phyloP scores from a whole-genome alignment of 2,888 invertebrate species.

The Eupeodes luniger region DNA sequence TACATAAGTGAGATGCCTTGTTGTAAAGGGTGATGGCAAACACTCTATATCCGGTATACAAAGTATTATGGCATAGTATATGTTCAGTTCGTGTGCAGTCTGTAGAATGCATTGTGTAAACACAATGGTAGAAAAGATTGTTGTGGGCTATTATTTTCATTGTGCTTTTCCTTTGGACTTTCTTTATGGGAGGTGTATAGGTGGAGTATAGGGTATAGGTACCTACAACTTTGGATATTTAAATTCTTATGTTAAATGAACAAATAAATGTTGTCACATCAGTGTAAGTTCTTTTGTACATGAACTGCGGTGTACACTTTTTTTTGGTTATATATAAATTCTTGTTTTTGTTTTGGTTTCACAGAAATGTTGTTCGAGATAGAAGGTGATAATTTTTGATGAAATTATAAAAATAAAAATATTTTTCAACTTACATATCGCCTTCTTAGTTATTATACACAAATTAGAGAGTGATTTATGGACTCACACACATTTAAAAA shows the following conservation, averaged over 20 bases:
- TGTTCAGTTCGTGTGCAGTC: no score
- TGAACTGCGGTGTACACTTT: neutral
- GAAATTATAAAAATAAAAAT: neutral
- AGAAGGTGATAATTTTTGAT: neutral
- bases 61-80: no score
- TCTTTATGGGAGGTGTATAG: neutral
- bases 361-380: neutral
- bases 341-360: neutral
- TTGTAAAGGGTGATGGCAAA: slow-evolving; percentile 55
- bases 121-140: slow-evolving; percentile 52
- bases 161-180: slow-evolving; percentile 31
- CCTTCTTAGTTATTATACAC: no score
- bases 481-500: no score
- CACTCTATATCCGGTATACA: slow-evolving; percentile 60
- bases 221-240: slow-evolving; percentile 45
- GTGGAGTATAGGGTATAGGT: neutral
- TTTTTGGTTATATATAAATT: neutral
- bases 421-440: no score
- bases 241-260: slow-evolving; percentile 51
- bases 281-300: neutral
- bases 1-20: slow-evolving; percentile 63
- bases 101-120: slow-evolving; percentile 53
- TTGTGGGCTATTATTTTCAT: slow-evolving; percentile 58
- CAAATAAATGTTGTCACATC: slow-evolving; percentile 13
- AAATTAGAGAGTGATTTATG: no score